Evolutionary conservation across 1,140 invertebrate species (phyloP).

Genomic region (Ostrea edulis): DNA sequence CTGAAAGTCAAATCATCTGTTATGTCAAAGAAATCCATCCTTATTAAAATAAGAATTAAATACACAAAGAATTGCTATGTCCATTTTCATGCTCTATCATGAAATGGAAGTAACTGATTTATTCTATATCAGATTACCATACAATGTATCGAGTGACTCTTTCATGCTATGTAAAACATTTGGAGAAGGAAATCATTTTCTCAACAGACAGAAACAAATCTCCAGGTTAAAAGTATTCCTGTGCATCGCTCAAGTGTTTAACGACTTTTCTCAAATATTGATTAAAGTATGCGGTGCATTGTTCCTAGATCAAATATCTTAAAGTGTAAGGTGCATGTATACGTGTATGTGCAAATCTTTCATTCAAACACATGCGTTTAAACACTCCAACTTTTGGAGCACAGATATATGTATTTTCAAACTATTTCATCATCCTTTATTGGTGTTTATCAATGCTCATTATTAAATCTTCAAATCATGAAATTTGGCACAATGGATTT

Average conservation of each 20-base stretch:
- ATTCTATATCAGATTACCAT: constrained; percentile 12
- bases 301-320: too few relatives aligned
- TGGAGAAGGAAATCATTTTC: background rate
- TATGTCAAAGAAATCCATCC: background rate
- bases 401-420: too few relatives aligned
- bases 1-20: background rate
- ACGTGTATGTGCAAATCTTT: too few relatives aligned
- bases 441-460: too few relatives aligned
- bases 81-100: background rate
- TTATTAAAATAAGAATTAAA: background rate
- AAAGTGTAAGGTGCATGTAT: too few relatives aligned
- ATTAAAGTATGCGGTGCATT: too few relatives aligned
- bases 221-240: too few relatives aligned
- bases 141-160: background rate
- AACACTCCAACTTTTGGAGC: too few relatives aligned
- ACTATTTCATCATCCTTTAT: too few relatives aligned
- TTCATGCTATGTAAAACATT: background rate
- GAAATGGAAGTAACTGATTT: background rate
- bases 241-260: too few relatives aligned
- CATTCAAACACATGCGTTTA: too few relatives aligned
- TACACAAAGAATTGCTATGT: background rate
- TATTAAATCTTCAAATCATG: background rate
- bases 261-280: too few relatives aligned
- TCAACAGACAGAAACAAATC: background rate
- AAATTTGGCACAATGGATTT: background rate